Base-by-base conservation (phyloP, 2,797 vertebrate species). In the Xiphorhynchus erythropygius region DNA sequence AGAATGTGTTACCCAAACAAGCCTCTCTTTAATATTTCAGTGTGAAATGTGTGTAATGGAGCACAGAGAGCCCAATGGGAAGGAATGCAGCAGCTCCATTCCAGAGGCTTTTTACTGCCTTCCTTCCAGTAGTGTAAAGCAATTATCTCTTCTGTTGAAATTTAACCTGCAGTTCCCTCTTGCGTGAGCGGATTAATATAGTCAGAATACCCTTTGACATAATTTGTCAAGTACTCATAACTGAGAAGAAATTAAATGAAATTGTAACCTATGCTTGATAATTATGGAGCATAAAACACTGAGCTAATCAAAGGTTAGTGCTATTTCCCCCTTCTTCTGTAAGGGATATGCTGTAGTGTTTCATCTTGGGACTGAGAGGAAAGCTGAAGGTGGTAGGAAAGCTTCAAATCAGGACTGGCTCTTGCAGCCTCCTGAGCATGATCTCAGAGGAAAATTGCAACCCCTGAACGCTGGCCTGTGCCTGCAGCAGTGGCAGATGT, bases 101-200 rank as follows among this genome's bases (percentile, higher is more conserved):
- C 70, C 87, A 50, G 18, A 42, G 68, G 41, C 44, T 53, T 57
- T 76, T 64, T 63, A 46, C 18, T 27, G 5, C 41, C 49, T 50
- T 1, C 84, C 37, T 80, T 83, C 35, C 42, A 42, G 33, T 12
- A 47, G 49, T 50, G 32, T 19, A 70, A 56, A 50, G 71, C 87
- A 91, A 69, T 95, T 91, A 87, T 47, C 78, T 70, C 32, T 37
- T n/a, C 68, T 70, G 88, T 90, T 90, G 84, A 92, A 92, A 53
- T 94, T 93, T 89, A 95, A 95, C 93, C 78, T 87, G 88, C 75
- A 53, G 44, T 81, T 91, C 91, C 52, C 82, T 89, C 75, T 62
- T 18, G 44, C 35, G 7, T 6, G 68, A 56, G 68, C 56, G 59
- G 41, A 53, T 93, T 49, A 46, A 67, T 87, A 1, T 9, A n/a